These are phyloP conservation scores for Chloroclystis v-ata DNA, from an alignment of 2,888 invertebrate genomes.

Conservation along the genomic window DNA sequence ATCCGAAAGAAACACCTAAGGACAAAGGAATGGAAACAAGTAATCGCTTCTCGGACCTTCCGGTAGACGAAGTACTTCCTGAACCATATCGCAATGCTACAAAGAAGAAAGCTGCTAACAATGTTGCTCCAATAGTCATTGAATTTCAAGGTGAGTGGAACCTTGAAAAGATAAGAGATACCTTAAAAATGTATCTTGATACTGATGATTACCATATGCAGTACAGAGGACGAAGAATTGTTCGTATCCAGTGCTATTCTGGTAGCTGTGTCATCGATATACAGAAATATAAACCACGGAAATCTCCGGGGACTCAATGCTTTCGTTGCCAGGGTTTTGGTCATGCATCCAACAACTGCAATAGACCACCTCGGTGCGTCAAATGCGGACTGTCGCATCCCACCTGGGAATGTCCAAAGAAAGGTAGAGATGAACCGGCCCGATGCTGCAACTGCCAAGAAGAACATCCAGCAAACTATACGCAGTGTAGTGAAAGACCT, in stretches of 20 bases:
- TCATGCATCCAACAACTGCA: conserved; percentile 13
- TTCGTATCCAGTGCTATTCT: not conserved
- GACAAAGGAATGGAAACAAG: not conserved
- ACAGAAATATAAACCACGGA: not conserved
- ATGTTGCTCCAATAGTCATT: not conserved
- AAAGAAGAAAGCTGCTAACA: not conserved
- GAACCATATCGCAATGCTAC: not conserved
- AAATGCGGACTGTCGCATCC: not conserved
- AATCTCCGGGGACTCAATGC: not conserved
- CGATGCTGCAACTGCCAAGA: conserved; percentile 11
- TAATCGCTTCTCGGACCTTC: not conserved
- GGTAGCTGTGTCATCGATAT: not conserved
- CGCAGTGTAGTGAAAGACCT: conserved; percentile 4
- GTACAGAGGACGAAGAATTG: not conserved
- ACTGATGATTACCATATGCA: not conserved
- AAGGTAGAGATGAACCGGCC: conserved; percentile 2
- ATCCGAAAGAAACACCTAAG: not conserved
- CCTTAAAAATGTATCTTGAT: not conserved
- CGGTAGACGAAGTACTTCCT: not conserved
- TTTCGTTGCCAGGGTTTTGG: conserved; percentile 15
- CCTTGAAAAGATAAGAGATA: not conserved
- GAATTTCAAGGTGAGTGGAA: not conserved
- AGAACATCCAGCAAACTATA: conserved; percentile 14
- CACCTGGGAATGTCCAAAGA: not conserved
- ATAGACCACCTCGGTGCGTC: conserved; percentile 8